Percentiles rank a stretch among this genome's conserved stretches.
Evolutionary conservation across 1,140 invertebrate species (phyloP).

Genomic region (Leptoteleia sp.): DNA sequence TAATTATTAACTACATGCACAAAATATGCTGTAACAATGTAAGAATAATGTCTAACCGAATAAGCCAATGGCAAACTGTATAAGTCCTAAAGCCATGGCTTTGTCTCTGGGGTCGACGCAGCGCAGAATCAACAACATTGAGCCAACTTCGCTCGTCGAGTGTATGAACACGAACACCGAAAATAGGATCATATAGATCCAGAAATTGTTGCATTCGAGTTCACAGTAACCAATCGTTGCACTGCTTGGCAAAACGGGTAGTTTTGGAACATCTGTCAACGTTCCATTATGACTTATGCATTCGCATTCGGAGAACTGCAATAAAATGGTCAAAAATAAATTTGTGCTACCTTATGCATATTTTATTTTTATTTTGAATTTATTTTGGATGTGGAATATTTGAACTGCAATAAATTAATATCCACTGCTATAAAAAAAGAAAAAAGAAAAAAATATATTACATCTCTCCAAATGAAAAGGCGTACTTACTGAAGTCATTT

Average conservation of each 20-base stretch:
- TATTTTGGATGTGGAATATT: no score
- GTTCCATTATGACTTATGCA: conserved; percentile 84
- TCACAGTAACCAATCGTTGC: conserved; percentile 89
- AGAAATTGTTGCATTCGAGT: conserved; percentile 89
- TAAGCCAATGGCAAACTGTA: conserved; percentile 95
- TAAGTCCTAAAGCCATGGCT: conserved; percentile 95
- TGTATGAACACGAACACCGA: conserved; percentile 94
- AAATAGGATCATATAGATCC: conserved; percentile 92
- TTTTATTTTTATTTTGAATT: no score
- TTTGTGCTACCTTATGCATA: no score
- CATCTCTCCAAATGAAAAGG: no score
- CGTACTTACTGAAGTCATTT: conserved; percentile 82
- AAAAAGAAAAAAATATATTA: no score
- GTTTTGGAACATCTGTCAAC: conserved; percentile 65
- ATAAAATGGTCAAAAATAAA: no score
- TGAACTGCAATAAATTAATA: no score
- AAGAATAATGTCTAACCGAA: no score
- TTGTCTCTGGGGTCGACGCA: conserved; percentile 96
- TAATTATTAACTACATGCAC: no score
- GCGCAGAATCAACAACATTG: conserved; percentile 93
- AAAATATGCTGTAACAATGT: no score
- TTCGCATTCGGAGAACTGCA: conserved; percentile 86
- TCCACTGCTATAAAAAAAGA: no score
- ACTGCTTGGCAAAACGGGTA: conserved; percentile 39
- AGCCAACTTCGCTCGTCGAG: conserved; percentile 94